Base-by-base conservation (phyloP, 2,797 vertebrate species). In the Emys orbicularis region DNA sequence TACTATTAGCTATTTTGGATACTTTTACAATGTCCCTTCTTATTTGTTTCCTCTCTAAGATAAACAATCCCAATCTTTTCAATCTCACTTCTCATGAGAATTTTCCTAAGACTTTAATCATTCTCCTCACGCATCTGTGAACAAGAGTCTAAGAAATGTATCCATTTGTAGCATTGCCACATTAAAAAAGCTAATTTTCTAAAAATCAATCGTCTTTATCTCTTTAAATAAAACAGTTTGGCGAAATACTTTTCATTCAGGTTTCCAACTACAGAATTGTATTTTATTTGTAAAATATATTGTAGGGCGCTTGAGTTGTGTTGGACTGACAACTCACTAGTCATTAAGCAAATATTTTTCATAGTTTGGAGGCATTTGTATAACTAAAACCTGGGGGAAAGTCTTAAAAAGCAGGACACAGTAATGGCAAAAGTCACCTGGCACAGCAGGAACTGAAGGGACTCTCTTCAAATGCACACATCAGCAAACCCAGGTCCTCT, bases 11-110 rank as follows among this genome's bases (percentile, higher is more conserved):
- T 86, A 81, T 6, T 83, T 61, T 59, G 59, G 34, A 79, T 84
- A 47, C 49, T 90, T 91, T 72, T 31, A 29, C 13, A 83, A 11
- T 57, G 18, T 6, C 13, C 5, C 18, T 89, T 84, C 41, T 49
- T 50, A 56, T 34, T 88, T 44, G 77, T 79, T 37, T 79, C 52
- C 79, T 50, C 37, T 52, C 10, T 12, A 77, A 94, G 37, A 94
- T 15, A 59, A 93, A 89, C 57, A 74, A 56, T 49, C 57, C 6
- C 89, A 77, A 8, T 6, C 25, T 92, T 12, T 37, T 86, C 23
- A 80, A 72, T 16, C 89, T 54, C 72, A 59, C 12, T 86, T 74
- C 34, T 41, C 5, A 65, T 0, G 19, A 85, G 34, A 49, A 25
- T 65, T 80, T 81, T 92, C 82, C 74, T 83, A 74, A 89, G 44